phyloP scores from a whole-genome alignment of 2,113 vertebrate genomes.

The Gadus chalcogrammus region DNA sequence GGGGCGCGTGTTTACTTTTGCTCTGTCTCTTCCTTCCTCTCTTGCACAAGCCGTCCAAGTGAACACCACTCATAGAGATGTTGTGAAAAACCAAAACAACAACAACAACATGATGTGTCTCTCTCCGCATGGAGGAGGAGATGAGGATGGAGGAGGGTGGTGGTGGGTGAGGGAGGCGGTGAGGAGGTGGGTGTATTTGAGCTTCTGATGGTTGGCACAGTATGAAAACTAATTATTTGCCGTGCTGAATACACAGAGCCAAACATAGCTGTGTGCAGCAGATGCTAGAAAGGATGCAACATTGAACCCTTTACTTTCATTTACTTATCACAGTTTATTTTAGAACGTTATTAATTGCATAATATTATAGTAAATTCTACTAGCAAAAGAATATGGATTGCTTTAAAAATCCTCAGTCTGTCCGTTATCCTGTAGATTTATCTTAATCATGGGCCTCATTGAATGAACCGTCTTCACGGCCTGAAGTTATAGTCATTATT shows the following conservation, averaged over 20 bases:
- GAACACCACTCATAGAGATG: no score
- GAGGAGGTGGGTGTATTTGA: no score
- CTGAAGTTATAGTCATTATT: slow-evolving; percentile 14
- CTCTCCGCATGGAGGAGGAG: no score
- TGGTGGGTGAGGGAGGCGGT: no score
- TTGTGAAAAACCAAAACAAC: no score
- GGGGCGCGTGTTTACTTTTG: no score
- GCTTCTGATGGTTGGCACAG: slow-evolving; percentile 6
- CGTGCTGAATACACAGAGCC: slow-evolving; percentile 13
- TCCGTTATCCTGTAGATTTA: slow-evolving; percentile 18
- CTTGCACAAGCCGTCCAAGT: neutral
- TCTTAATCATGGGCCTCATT: slow-evolving; percentile 7
- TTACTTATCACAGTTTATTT: neutral
- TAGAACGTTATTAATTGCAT: no score
- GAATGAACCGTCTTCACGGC: neutral
- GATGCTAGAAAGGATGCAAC: neutral
- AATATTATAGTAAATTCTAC: no score
- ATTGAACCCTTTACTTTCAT: slow-evolving; percentile 8
- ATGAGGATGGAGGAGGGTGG: no score
- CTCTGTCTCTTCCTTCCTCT: neutral
- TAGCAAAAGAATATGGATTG: no score
- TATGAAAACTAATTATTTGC: slow-evolving; percentile 34
- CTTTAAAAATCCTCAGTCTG: neutral
- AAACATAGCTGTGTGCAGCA: slow-evolving; percentile 4
- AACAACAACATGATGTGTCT: no score